Evolutionary conservation across 2,113 vertebrate species (phyloP).

Genomic region (Spheniscus mendiculus): DNA sequence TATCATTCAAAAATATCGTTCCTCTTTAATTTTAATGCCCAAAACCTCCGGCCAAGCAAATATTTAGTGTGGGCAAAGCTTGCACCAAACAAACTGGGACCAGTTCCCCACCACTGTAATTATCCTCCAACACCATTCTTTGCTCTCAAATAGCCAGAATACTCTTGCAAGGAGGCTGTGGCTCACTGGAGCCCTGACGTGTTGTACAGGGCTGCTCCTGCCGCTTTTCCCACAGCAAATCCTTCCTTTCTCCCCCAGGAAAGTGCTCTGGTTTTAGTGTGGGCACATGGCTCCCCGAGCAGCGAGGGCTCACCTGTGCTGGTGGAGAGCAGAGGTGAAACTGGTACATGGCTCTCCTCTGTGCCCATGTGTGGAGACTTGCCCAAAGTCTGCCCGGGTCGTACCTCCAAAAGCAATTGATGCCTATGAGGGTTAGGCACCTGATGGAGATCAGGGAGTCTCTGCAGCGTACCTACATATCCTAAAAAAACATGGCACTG

Average conservation of each 20-base stretch:
- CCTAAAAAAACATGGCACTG: fast-evolving
- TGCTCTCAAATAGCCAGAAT: neutral
- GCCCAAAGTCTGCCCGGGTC: neutral
- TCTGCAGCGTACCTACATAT: fast-evolving
- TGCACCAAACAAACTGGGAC: neutral
- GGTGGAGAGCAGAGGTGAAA: neutral
- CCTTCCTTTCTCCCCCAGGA: neutral
- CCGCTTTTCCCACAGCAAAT: neutral
- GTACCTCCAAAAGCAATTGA: fast-evolving
- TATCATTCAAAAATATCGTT: neutral
- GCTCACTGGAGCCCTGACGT: neutral
- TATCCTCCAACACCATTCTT: neutral
- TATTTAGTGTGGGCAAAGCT: neutral
- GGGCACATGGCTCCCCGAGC: neutral
- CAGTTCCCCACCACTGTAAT: neutral
- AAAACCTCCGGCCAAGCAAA: neutral
- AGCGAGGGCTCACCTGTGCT: fast-evolving
- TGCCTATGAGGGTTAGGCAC: neutral
- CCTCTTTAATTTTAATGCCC: neutral
- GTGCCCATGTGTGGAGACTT: neutral
- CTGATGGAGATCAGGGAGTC: neutral
- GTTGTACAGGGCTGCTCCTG: neutral
- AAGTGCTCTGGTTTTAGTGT: neutral
- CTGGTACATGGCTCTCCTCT: neutral
- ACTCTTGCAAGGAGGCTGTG: neutral